Conservation (phyloP, 2,113 vertebrate species). For the Sinocyclocheilus anophthalmus region DNA sequence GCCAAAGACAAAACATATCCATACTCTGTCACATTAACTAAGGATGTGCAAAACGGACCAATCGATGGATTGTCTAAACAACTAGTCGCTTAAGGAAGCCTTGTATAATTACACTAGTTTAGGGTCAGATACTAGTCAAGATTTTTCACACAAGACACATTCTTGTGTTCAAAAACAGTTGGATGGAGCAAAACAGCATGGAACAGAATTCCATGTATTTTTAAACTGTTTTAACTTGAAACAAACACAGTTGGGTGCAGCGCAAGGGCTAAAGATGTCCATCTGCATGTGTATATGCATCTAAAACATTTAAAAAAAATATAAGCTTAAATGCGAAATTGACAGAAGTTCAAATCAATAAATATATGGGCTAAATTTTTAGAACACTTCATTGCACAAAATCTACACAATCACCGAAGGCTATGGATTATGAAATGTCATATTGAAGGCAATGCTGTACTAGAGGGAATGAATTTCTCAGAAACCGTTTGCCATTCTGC, state of each 20-base stretch:
- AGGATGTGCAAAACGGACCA: neutral
- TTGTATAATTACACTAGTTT: conserved; percentile 12
- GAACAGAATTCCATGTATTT: neutral
- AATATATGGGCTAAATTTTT: neutral
- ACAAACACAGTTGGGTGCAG: neutral
- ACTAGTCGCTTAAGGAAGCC: conserved; percentile 5
- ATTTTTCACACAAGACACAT: conserved; percentile 14
- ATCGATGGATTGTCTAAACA: neutral
- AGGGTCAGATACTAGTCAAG: neutral
- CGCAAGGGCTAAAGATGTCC: too few relatives aligned
- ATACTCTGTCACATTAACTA: conserved; percentile 8
- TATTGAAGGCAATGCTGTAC: neutral
- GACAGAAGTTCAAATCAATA: neutral
- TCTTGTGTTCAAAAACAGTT: neutral
- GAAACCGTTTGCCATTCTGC: neutral
- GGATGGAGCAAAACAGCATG: neutral
- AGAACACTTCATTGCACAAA: neutral
- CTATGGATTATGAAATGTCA: neutral
- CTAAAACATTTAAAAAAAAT: neutral
- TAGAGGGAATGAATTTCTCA: neutral
- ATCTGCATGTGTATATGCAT: neutral
- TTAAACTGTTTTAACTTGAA: neutral
- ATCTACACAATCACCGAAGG: neutral
- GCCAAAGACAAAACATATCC: neutral
- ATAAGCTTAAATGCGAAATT: neutral